Base-by-base conservation (phyloP, 2,888 invertebrate species). In the Cosmorhoe ocellata region DNA sequence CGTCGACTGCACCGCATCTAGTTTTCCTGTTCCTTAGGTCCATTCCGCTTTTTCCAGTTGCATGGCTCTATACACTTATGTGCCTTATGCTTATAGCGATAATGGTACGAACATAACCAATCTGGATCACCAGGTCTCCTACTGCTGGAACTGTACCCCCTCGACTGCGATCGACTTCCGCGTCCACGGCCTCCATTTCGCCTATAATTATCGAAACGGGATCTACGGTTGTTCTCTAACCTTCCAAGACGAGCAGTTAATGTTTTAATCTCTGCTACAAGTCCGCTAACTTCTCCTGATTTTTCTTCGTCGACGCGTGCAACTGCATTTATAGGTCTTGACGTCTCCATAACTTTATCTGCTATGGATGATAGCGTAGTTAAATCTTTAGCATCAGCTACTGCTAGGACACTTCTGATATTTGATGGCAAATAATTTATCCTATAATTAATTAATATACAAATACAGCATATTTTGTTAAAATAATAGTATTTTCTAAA, bases 21-120 rank as follows among this genome's bases (percentile, higher is more conserved):
- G 54, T 51, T 58, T 58, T 39, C 54, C 58, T 9, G 24, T 10
- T 36, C 10, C 2, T 4, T 22, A 36, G 6, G 10, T 7, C 24
- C 27, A 34, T 28, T 28, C 13, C 34, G 30, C 24, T 34, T 51
- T 9, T 48, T 54, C 54, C 51, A 54, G 4, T 24, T 8, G 12
- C 56, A 53, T 7, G 47, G 56, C 38, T 48, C 18, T 1, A 43
- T 14, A 34, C 49, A 56, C 5, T 13, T 33, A 11, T 9, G 5
- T 7, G 49, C 51, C 11, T 27, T 42, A 11, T 56, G 10, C 13
- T 32, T 38, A 32, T 31, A 56, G 24, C 46, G 22, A 9, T 11
- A 44, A 30, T 56, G 51, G 31, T 48, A 48, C 7, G 10, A 10
- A 11, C 54, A 55, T n/a, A 39, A 9, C 43, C 46, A 47, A 14